A percentile compares a stretch with the other conserved stretches of the same genome.
These are phyloP conservation scores for Setipinna tenuifilis DNA, from an alignment of 2,797 vertebrate genomes.

Conservation along the genomic window DNA sequence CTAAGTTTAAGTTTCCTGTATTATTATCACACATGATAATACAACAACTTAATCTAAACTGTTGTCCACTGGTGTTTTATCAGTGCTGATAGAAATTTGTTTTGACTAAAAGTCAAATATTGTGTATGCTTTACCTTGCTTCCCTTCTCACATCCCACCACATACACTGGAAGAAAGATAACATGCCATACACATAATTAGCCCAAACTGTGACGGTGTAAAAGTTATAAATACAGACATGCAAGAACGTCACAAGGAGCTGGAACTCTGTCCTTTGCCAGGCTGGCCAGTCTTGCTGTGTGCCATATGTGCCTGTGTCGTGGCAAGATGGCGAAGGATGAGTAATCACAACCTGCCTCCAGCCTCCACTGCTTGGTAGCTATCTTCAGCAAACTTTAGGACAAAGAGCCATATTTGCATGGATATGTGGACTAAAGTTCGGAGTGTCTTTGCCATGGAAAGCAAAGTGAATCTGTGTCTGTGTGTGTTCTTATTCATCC, in stretches of 20 bases:
- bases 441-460: background rate
- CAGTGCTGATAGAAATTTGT: background rate
- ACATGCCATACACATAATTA: background rate
- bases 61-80: background rate
- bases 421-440: background rate
- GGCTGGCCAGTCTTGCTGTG: background rate
- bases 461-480: background rate
- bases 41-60: background rate
- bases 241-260: background rate
- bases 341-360: background rate
- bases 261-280: background rate
- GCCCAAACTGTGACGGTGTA: background rate
- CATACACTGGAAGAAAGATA: background rate
- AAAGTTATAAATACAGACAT: background rate
- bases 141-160: too few species aligned
- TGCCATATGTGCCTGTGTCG: background rate
- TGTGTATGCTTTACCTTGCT: background rate
- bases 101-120: background rate
- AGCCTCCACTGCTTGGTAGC: background rate
- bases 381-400: background rate
- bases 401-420: background rate
- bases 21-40: too few species aligned
- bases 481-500: too few species aligned
- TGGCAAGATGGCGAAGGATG: background rate
- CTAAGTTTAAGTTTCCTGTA: too few species aligned